A percentile compares a stretch with the other conserved stretches of the same genome.
phyloP scores from a whole-genome alignment of 2,888 invertebrate genomes.

The Sphecodes monilicornis region DNA sequence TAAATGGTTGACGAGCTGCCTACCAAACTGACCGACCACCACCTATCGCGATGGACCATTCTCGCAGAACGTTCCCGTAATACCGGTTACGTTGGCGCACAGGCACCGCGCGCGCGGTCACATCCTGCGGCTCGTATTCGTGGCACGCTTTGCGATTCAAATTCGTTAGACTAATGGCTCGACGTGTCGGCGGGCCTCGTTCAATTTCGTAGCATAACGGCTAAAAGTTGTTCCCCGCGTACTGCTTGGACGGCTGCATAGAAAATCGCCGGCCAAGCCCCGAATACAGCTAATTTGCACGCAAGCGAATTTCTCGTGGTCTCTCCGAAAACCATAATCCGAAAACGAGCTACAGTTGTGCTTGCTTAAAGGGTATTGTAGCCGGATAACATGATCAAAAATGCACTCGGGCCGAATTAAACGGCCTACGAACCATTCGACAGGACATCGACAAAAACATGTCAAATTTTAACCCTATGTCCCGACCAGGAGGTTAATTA shows the following conservation, averaged over 20 bases:
- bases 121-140: slow-evolving; percentile 54
- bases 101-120: slow-evolving; percentile 12
- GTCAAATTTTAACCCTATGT: too few relatives aligned
- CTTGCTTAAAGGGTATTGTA: too few relatives aligned
- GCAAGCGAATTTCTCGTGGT: not conserved
- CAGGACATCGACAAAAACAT: too few relatives aligned
- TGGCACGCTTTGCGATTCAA: slow-evolving; percentile 65
- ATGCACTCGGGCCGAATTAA: too few relatives aligned
- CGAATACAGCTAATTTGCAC: slow-evolving; percentile 52
- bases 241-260: not conserved
- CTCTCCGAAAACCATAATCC: not conserved
- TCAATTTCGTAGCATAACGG: slow-evolving; percentile 50
- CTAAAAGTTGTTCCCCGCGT: slow-evolving; percentile 45
- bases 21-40: slow-evolving; percentile 20
- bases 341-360: not conserved
- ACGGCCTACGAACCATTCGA: too few relatives aligned
- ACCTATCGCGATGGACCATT: slow-evolving; percentile 40
- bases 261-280: slow-evolving; percentile 5
- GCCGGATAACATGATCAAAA: too few relatives aligned
- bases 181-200: slow-evolving; percentile 56
- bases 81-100: slow-evolving; percentile 21
- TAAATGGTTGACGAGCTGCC: slow-evolving; percentile 48
- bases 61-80: slow-evolving; percentile 36
- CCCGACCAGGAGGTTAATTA: too few relatives aligned
- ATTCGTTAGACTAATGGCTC: slow-evolving; percentile 64